Evolutionary conservation across 2,113 vertebrate species (phyloP).

Genomic region (Myrmecophaga tridactyla): DNA sequence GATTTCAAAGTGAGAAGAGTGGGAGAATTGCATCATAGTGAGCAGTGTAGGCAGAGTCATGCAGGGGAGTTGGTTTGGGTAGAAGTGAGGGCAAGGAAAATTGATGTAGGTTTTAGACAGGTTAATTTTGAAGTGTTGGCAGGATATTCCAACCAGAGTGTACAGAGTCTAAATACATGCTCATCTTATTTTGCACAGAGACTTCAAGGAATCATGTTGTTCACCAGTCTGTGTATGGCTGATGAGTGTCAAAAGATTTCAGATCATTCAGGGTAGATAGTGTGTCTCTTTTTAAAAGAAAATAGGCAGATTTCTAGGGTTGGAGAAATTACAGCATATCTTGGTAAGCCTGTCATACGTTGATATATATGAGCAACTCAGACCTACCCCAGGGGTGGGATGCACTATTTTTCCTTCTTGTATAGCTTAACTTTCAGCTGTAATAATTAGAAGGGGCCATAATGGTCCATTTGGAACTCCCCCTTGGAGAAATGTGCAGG

Average conservation of each 20-base stretch:
- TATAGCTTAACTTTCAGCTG: background rate
- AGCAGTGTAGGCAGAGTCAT: background rate
- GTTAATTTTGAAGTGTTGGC: background rate
- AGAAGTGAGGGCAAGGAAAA: background rate
- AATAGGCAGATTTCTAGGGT: background rate
- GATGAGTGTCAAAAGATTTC: background rate
- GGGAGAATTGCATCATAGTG: background rate
- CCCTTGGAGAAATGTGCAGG: background rate
- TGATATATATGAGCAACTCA: background rate
- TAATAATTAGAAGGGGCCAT: background rate
- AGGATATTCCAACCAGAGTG: background rate
- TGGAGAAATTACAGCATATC: background rate
- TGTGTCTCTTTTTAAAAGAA: background rate
- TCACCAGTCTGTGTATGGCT: background rate
- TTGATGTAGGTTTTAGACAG: background rate
- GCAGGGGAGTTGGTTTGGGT: background rate
- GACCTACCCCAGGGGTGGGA: background rate
- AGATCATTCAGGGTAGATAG: background rate
- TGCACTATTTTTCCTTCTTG: background rate
- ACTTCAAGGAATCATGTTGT: constrained; percentile 37
- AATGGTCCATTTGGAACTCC: background rate
- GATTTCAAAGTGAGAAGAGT: background rate
- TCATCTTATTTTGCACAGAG: background rate
- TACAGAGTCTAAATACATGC: constrained; percentile 24
- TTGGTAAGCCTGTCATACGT: background rate